phyloP scores from a whole-genome alignment of 1,140 invertebrate genomes.

The Eumeta japonica region DNA sequence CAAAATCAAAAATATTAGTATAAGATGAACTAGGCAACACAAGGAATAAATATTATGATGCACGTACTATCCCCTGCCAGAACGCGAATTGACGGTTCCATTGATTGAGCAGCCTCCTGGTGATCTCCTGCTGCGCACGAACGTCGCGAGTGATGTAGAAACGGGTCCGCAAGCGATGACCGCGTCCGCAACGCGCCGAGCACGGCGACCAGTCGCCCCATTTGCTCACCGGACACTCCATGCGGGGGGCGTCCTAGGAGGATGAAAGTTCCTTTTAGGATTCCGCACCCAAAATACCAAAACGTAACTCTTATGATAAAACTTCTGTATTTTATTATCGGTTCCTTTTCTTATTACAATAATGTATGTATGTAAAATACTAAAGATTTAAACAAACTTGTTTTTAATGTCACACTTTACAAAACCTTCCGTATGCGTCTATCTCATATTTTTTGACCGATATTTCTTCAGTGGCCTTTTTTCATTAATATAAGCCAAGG shows the following conservation, averaged over 20 bases:
- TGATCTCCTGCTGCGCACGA: constrained; percentile 21
- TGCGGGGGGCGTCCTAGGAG: constrained; percentile 40
- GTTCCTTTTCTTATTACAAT: neutral
- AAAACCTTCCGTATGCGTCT: no score
- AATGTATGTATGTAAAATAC: neutral
- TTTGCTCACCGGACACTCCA: constrained; percentile 65
- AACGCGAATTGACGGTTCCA: constrained; percentile 36
- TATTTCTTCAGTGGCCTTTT: no score
- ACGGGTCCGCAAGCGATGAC: constrained; percentile 63
- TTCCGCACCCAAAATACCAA: constrained; percentile 40
- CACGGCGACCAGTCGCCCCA: constrained; percentile 83
- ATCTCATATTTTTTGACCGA: no score
- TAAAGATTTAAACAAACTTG: no score
- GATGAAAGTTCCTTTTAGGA: no score
- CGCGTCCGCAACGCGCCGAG: constrained; percentile 75
- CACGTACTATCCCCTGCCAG: neutral
- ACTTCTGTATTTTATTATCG: neutral
- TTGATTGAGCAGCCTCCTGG: constrained; percentile 16
- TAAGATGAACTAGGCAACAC: neutral
- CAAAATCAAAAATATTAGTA: neutral
- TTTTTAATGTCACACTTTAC: no score
- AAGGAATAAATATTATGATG: no score
- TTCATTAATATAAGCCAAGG: no score
- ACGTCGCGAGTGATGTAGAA: constrained; percentile 29
- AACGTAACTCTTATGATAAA: neutral